Conservation (phyloP, 2,888 invertebrate species). For the Scotopteryx bipunctaria region DNA sequence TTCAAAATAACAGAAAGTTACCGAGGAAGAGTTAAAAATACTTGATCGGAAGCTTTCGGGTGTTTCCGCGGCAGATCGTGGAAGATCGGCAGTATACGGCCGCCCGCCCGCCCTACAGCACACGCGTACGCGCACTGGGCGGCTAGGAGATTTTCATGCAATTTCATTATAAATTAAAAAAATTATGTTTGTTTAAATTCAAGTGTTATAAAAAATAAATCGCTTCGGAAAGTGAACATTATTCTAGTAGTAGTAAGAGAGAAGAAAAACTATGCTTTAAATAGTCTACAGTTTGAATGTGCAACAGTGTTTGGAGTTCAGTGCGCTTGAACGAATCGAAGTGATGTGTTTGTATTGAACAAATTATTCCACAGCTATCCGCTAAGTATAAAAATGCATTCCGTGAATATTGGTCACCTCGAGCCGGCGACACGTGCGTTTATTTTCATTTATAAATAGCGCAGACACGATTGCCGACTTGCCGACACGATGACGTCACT, state of each 20-base stretch:
- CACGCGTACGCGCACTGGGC: constrained; percentile 65
- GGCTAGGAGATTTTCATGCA: constrained; percentile 48
- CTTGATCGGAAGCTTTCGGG: constrained; percentile 65
- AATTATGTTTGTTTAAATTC: no score
- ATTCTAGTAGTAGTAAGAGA: constrained; percentile 1
- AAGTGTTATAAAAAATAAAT: not conserved
- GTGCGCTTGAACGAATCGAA: constrained; percentile 14
- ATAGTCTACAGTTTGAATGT: constrained; percentile 22
- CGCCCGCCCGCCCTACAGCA: constrained; percentile 68
- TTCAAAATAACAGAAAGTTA: constrained; percentile 35
- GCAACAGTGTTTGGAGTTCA: constrained; percentile 25
- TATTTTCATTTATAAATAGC: constrained; percentile 78
- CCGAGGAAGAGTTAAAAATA: constrained; percentile 74
- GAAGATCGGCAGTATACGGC: constrained; percentile 59
- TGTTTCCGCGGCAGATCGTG: constrained; percentile 53
- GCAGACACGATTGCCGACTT: constrained; percentile 57
- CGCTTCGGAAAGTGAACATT: not conserved
- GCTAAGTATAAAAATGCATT: constrained; percentile 61
- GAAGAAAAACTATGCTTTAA: not conserved
- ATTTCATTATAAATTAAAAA: no score
- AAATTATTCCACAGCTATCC: constrained; percentile 28
- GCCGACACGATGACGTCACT: constrained; percentile 65
- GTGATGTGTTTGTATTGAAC: constrained; percentile 16
- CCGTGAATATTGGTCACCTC: constrained; percentile 57
- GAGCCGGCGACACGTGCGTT: constrained; percentile 65